Evolutionary conservation across 2,113 vertebrate species (phyloP).

Genomic region (Leptosomus discolor): DNA sequence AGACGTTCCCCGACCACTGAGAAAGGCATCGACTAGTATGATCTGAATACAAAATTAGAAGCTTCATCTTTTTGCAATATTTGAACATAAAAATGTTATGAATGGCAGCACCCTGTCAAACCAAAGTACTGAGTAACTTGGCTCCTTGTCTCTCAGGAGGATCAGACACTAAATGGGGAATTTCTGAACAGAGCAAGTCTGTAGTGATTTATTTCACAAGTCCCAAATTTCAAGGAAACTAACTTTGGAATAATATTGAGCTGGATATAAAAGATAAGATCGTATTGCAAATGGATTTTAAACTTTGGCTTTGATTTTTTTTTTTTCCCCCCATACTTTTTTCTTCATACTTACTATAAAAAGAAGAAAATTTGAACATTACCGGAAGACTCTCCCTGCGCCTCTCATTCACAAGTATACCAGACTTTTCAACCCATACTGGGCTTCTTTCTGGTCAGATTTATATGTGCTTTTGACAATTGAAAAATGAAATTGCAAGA

Average conservation of each 20-base stretch:
- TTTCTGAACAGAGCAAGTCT: not conserved
- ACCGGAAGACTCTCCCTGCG: not conserved
- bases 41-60: not conserved
- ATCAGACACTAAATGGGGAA: not conserved
- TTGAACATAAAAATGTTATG: not conserved
- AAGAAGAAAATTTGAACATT: not conserved
- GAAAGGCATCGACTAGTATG: not conserved
- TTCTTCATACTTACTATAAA: not conserved
- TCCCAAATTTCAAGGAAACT: not conserved
- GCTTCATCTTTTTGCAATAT: not conserved
- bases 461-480: not conserved
- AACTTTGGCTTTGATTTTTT: not conserved
- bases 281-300: not conserved
- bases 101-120: not conserved
- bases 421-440: not conserved
- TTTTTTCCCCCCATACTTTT: not conserved
- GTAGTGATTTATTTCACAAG: not conserved
- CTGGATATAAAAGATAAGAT: not conserved
- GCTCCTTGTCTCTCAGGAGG: not conserved
- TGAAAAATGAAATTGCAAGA: not conserved
- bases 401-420: not conserved
- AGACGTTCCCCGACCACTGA: not conserved
- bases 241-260: not conserved
- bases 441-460: not conserved
- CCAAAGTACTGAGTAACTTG: not conserved